Evolutionary conservation across 2,113 vertebrate genomes (phyloP).

Genomic region (Machaerirhynchus nigripectus): DNA sequence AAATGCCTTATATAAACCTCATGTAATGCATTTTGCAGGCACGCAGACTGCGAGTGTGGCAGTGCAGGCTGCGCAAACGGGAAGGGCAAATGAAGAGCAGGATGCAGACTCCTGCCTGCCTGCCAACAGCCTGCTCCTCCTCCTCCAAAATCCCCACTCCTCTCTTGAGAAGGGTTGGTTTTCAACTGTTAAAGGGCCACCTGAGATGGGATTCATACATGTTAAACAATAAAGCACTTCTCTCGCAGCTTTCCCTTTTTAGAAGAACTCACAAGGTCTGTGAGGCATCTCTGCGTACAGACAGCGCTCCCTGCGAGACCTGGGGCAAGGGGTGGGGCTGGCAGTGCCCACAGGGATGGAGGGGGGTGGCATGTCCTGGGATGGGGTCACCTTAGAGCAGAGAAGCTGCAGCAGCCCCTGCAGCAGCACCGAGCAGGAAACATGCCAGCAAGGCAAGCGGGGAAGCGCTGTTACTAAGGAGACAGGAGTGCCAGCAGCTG

Average conservation of each 20-base stretch:
- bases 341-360: neutral
- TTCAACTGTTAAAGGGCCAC: neutral
- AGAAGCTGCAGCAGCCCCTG: neutral
- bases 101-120: neutral
- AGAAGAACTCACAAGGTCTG: neutral
- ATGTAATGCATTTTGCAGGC: neutral
- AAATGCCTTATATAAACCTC: neutral
- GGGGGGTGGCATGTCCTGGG: accelerated
- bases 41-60: neutral
- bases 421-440: neutral
- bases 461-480: neutral
- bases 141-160: neutral
- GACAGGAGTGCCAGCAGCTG: neutral
- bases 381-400: neutral
- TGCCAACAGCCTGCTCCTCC: neutral
- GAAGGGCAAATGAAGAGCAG: slow-evolving; percentile 41
- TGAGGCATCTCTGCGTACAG: neutral
- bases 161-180: neutral
- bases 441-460: neutral
- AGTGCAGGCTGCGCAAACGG: neutral
- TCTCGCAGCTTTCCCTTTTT: neutral
- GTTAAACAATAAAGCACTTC: neutral
- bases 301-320: accelerated
- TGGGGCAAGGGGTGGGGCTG: neutral
- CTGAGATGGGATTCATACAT: neutral